Conservation (phyloP, 2,888 invertebrate genomes). For the Orthosia incerta region DNA sequence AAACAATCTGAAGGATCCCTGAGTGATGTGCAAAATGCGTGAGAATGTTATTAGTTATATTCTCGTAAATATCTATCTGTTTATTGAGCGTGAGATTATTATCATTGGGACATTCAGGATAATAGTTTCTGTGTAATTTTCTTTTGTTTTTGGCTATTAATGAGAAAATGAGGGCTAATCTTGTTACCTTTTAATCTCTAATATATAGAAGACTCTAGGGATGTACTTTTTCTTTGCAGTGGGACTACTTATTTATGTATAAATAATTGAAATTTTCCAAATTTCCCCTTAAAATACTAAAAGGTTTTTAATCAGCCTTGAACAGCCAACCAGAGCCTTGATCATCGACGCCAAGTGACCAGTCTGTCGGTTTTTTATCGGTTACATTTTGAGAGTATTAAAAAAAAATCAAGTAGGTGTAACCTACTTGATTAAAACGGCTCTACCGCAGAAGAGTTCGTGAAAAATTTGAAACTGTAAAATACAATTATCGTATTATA, state of each 20-base stretch:
- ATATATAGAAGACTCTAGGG: not conserved
- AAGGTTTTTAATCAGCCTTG: too few relatives aligned
- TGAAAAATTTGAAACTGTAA: conserved; percentile 3
- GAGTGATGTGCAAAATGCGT: conserved; percentile 49
- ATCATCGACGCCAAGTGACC: too few relatives aligned
- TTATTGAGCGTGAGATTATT: conserved; percentile 28
- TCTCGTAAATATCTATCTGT: conserved; percentile 42
- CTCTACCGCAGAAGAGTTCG: not conserved
- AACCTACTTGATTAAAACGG: not conserved
- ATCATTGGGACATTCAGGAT: conserved; percentile 13
- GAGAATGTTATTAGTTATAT: conserved; percentile 54
- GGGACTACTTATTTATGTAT: not conserved
- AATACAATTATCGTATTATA: conserved; percentile 29
- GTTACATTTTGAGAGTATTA: too few relatives aligned
- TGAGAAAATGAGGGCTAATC: not conserved
- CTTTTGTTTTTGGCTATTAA: conserved; percentile 7
- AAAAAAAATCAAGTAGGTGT: too few relatives aligned
- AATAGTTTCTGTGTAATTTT: conserved; percentile 4
- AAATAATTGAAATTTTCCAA: not conserved
- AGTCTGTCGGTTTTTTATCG: too few relatives aligned
- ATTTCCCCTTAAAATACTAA: not conserved
- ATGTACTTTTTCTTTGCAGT: not conserved
- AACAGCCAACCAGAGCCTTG: too few relatives aligned
- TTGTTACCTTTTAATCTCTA: not conserved
- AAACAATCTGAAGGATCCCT: conserved; percentile 66